These are phyloP conservation scores for Smithornis capensis DNA, from an alignment of 2,113 vertebrate species.

Conservation along the genomic window DNA sequence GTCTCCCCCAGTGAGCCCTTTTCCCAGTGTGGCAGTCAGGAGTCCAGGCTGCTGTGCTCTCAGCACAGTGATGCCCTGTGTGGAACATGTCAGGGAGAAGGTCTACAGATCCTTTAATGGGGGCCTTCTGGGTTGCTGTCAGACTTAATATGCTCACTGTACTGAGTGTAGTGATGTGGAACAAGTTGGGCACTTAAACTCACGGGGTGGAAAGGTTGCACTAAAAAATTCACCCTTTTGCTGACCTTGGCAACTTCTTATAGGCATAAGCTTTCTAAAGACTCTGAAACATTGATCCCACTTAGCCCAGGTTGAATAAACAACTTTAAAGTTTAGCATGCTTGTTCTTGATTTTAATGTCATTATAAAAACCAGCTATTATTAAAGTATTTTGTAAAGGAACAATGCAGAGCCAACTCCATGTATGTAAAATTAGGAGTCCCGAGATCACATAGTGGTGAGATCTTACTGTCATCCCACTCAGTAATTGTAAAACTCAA, in stretches of 20 bases:
- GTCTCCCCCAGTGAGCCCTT: background rate
- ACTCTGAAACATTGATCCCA: background rate
- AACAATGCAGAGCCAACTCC: background rate
- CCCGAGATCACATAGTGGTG: background rate
- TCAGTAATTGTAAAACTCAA: background rate
- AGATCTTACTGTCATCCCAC: background rate
- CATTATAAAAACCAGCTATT: background rate
- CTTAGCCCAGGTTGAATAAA: background rate
- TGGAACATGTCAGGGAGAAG: background rate
- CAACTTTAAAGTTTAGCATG: background rate
- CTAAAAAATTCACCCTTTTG: background rate
- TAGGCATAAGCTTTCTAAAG: background rate
- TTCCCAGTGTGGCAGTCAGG: accelerated
- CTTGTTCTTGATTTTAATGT: background rate
- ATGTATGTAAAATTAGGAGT: background rate
- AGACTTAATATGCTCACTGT: background rate
- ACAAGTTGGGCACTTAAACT: background rate
- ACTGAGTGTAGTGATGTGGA: background rate
- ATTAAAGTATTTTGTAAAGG: background rate
- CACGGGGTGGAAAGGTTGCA: background rate
- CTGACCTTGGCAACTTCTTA: background rate
- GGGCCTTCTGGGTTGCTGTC: background rate
- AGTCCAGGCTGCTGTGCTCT: background rate
- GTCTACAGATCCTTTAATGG: background rate
- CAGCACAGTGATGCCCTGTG: accelerated